A percentile compares a stretch with the other conserved stretches of the same genome.
These are phyloP conservation scores for Eulithis testata DNA, from an alignment of 2,888 invertebrate species.

Conservation along the genomic window DNA sequence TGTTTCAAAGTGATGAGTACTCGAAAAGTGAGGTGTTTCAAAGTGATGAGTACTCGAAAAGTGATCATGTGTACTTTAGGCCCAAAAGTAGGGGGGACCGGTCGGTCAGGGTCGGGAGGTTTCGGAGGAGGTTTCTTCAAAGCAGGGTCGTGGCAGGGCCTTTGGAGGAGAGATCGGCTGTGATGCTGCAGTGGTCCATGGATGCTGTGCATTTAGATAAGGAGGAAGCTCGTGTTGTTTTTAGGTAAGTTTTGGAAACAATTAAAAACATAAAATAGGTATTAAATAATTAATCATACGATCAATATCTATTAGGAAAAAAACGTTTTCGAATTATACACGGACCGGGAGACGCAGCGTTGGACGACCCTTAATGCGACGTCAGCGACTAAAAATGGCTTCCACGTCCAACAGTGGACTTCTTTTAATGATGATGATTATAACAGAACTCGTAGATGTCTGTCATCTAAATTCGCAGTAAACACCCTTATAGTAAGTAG, in stretches of 20 bases:
- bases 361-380: too few species aligned
- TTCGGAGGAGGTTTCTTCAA: slow-evolving; percentile 63
- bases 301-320: too few species aligned
- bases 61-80: slow-evolving; percentile 63
- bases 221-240: slow-evolving; percentile 73
- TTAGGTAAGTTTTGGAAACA: slow-evolving; percentile 68
- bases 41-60: slow-evolving; percentile 13
- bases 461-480: too few species aligned
- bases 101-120: slow-evolving; percentile 58
- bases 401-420: too few species aligned
- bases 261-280: too few species aligned
- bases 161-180: slow-evolving; percentile 56
- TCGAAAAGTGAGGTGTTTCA: slow-evolving; percentile 46
- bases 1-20: slow-evolving; percentile 14
- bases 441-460: too few species aligned
- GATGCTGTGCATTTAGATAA: slow-evolving; percentile 69
- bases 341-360: too few species aligned
- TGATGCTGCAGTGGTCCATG: slow-evolving; percentile 72
- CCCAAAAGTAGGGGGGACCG: slow-evolving; percentile 63
- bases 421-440: too few species aligned
- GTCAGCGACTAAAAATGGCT: too few species aligned
- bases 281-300: too few species aligned
- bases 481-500: too few species aligned
- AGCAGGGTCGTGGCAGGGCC: slow-evolving; percentile 70
- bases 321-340: too few species aligned